Percentiles rank a stretch among this genome's conserved stretches.
Evolutionary conservation across 2,888 invertebrate genomes (phyloP).

Genomic region (Drosophila affinis): DNA sequence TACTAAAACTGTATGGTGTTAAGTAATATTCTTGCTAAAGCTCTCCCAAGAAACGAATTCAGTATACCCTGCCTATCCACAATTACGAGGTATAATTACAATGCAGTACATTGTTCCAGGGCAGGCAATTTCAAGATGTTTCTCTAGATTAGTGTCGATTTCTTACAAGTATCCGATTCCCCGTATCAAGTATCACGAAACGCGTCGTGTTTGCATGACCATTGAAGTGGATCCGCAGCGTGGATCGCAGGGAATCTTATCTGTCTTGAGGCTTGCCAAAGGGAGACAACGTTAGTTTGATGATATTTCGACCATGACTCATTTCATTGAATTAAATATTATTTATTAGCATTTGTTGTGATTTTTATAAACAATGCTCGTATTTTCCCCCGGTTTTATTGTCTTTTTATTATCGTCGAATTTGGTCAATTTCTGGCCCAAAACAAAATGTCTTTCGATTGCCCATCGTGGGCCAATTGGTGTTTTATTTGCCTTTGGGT

Average conservation of each 20-base stretch:
- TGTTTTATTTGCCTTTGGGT: constrained; percentile 18
- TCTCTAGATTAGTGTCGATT: constrained; percentile 25
- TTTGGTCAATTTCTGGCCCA: constrained; percentile 1
- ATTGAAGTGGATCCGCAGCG: constrained; percentile 6
- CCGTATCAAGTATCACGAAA: constrained; percentile 12
- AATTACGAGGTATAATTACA: constrained; percentile 23
- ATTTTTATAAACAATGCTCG: constrained; percentile 22
- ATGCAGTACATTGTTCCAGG: constrained; percentile 10
- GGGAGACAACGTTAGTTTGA: not conserved
- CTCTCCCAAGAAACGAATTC: not conserved
- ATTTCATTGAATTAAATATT: constrained; percentile 33
- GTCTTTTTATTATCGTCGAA: constrained; percentile 14
- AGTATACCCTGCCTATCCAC: not conserved
- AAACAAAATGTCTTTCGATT: constrained; percentile 16
- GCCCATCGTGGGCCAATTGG: constrained; percentile 30
- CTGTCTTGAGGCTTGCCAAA: constrained; percentile 10
- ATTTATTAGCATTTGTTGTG: constrained; percentile 41
- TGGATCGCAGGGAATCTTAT: constrained; percentile 16
- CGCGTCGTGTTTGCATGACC: constrained; percentile 14
- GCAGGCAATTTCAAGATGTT: constrained; percentile 31
- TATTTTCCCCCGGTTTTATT: not conserved
- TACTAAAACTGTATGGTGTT: too few relatives aligned
- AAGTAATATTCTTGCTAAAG: not conserved
- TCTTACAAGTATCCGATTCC: constrained; percentile 5
- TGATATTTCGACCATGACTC: constrained; percentile 15